Base-by-base conservation (phyloP, 2,113 vertebrate species). In the Myotis lucifugus region DNA sequence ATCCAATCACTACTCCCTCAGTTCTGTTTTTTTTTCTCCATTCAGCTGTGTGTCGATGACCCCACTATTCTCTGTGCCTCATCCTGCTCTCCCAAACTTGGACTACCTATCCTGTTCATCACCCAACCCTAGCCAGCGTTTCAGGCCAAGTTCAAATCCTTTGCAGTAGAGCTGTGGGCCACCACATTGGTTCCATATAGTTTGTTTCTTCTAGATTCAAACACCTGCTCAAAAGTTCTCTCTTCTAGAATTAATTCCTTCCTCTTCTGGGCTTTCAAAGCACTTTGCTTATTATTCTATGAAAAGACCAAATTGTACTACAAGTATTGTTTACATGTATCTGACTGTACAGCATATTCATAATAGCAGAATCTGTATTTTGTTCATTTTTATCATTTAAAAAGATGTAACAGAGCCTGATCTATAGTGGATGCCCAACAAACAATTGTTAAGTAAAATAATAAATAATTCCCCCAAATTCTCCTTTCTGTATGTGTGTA, bases 371-470 rank as follows among this genome's bases (percentile, higher is more conserved):
- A 56, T 88, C 27, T 88, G 5, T n/a, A 91, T 76, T 88, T 76
- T 81, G 7, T 81, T 78, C 32, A 76, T 72, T 59, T 90, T 66
- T 90, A 42, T 59, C 42, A 88, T 34, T 88, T 89, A 90, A 90
- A 81, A 91, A 82, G 27, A 6, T 37, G 29, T 85, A 95, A 64
- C 7, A 77, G 73, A 78, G 25, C 18, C 37, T 56, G 14, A 52
- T 79, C 73, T 54, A 54, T 40, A 78, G 1, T 56, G 79, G 29
- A 42, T 72, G 29, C 27, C 52, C n/a, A 42, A 89, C 11, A 66
- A 90, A 90, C 2, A 95, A 32, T 59, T 87, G 9, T 72, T 91
- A 48, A 87, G 50, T 92, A 69, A 54, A 90, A 74, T 74, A 72
- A 81, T 56, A 69, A 86, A 82, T 70, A 13, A 78, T 84, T 83